Percentiles rank a stretch among this genome's conserved stretches.
These are phyloP conservation scores for Chionodraco myersi DNA, from an alignment of 2,113 vertebrate genomes.

Conservation along the genomic window DNA sequence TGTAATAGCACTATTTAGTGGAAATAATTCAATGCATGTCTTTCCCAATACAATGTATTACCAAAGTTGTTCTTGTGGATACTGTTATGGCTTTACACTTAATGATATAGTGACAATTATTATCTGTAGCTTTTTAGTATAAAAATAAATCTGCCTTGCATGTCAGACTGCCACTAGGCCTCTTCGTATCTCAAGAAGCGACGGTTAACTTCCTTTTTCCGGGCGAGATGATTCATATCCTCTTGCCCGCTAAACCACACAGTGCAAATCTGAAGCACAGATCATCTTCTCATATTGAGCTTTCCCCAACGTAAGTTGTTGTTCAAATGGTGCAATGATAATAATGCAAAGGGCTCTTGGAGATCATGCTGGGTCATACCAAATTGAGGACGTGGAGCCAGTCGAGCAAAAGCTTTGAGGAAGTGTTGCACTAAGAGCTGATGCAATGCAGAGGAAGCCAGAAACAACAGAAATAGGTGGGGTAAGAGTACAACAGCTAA, in stretches of 20 bases:
- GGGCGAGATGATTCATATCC: slow-evolving; percentile 64
- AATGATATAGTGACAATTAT: neutral
- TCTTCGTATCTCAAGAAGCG: slow-evolving; percentile 15
- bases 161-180: neutral
- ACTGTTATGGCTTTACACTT: neutral
- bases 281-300: neutral
- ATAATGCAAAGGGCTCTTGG: neutral
- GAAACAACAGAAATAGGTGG: neutral
- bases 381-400: neutral
- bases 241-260: slow-evolving; percentile 33
- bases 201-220: slow-evolving; percentile 67
- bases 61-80: neutral
- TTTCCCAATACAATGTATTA: neutral
- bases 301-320: neutral
- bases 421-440: slow-evolving; percentile 59
- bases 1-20: too few species aligned
- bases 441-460: slow-evolving; percentile 57
- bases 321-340: neutral
- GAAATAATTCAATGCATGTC: neutral
- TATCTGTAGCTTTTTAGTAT: neutral
- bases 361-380: neutral
- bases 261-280: neutral
- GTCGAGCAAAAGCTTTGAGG: slow-evolving; percentile 39
- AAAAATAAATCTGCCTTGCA: neutral
- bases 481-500: neutral